Conservation (phyloP, 2,797 vertebrate genomes). For the Cossypha niveicapilla region DNA sequence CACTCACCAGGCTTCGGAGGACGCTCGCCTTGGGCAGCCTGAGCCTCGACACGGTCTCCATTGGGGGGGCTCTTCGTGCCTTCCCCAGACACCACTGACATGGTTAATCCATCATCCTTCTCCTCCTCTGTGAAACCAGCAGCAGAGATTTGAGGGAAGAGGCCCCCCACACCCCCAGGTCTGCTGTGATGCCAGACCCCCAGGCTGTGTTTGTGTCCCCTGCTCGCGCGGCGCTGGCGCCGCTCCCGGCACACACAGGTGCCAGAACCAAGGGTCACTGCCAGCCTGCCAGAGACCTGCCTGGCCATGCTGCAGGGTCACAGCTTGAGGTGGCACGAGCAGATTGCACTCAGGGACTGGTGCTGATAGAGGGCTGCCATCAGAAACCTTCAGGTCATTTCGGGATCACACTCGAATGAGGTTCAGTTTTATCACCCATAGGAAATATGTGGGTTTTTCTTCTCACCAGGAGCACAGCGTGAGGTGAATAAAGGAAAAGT, state of each 20-base stretch:
- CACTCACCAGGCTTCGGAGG: constrained; percentile 43
- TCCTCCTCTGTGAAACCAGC: constrained; percentile 60
- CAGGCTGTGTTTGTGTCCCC: fast-evolving
- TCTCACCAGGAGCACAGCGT: not conserved
- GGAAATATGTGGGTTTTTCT: not conserved
- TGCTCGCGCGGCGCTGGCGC: not conserved
- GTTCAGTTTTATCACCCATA: fast-evolving
- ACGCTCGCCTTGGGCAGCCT: not conserved
- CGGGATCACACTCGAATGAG: not conserved
- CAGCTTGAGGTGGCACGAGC: not conserved
- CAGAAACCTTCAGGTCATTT: not conserved
- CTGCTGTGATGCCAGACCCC: not conserved
- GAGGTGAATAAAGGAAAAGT: not conserved
- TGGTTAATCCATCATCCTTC: constrained; percentile 54
- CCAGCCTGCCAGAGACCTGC: not conserved
- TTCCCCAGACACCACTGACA: constrained; percentile 55
- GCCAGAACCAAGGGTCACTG: fast-evolving
- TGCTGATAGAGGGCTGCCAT: not conserved
- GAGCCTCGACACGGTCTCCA: constrained; percentile 40
- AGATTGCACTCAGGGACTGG: not conserved
- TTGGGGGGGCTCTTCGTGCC: constrained; percentile 38
- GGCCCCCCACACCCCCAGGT: fast-evolving
- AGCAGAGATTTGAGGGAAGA: not conserved
- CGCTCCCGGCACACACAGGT: not conserved
- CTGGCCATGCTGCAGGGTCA: not conserved